Conservation (phyloP, 37 sponge, comb jelly and placozoan genomes). For the Bolinopsis microptera region DNA sequence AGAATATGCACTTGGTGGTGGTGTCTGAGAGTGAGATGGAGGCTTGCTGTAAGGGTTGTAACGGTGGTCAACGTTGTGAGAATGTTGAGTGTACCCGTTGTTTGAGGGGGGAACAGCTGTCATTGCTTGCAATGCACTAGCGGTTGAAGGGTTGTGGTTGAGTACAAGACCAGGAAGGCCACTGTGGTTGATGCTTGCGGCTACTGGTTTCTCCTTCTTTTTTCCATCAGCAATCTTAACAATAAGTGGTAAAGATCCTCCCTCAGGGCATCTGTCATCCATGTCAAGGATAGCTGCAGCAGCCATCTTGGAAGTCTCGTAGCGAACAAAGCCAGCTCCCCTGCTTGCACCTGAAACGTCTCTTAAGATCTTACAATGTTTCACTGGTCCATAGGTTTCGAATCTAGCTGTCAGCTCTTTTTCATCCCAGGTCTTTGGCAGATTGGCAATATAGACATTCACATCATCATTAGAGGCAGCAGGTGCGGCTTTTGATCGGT, state of each 20-base stretch:
- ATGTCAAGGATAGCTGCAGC: slow-evolving; percentile 78
- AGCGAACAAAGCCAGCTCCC: slow-evolving; percentile 89
- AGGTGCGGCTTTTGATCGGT: background rate
- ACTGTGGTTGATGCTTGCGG: background rate
- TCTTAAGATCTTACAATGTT: slow-evolving; percentile 78
- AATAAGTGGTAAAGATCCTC: slow-evolving; percentile 71
- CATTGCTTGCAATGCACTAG: slow-evolving; percentile 12
- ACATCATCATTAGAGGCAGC: slow-evolving; percentile 66
- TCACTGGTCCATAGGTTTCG: slow-evolving; percentile 77
- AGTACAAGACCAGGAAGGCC: slow-evolving; percentile 8
- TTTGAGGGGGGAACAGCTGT: background rate
- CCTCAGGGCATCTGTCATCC: slow-evolving; percentile 72
- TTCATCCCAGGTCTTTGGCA: slow-evolving; percentile 76
- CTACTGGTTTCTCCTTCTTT: slow-evolving; percentile 4
- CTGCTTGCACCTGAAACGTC: slow-evolving; percentile 76
- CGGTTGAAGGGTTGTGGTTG: slow-evolving; percentile 8
- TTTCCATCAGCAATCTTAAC: slow-evolving; percentile 70
- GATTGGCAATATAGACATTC: slow-evolving; percentile 84
- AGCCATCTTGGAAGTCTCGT: slow-evolving; percentile 79
- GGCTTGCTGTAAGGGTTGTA: slow-evolving; percentile 28
- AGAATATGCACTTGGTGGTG: background rate
- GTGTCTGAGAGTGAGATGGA: background rate
- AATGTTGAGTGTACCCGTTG: background rate
- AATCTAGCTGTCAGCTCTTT: slow-evolving; percentile 76
- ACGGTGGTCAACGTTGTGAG: background rate